Evolutionary conservation across 1,140 invertebrate species (phyloP).

Genomic region (Drosophila ananassae): DNA sequence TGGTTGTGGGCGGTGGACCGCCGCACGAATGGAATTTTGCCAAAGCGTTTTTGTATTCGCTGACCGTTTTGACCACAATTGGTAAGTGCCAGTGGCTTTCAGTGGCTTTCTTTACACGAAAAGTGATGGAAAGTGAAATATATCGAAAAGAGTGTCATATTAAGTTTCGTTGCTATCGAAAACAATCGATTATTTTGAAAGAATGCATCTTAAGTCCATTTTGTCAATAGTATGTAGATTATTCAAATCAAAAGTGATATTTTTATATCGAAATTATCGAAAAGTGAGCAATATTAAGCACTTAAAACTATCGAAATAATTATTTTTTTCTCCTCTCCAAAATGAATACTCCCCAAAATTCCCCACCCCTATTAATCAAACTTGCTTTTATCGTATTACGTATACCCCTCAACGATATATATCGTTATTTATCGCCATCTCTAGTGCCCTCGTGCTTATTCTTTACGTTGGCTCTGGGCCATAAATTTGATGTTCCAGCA

Average conservation of each 20-base stretch:
- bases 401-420: not conserved
- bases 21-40: constrained; percentile 96
- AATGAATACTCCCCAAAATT: no score
- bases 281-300: no score
- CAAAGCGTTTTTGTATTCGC: constrained; percentile 96
- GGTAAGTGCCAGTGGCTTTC: constrained; percentile 88
- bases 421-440: not conserved
- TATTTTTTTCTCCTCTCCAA: no score
- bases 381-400: not conserved
- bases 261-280: no score
- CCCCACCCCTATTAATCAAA: no score
- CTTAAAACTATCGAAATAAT: no score
- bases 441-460: not conserved
- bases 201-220: not conserved
- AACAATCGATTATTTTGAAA: not conserved
- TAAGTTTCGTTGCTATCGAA: not conserved
- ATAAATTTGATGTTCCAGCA: constrained; percentile 74
- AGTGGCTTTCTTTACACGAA: constrained; percentile 5
- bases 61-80: constrained; percentile 98
- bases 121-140: constrained; percentile 3
- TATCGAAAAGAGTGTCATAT: not conserved
- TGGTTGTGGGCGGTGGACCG: constrained; percentile 73
- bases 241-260: no score
- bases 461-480: constrained; percentile 33
- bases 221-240: no score